phyloP scores from a whole-genome alignment of 2,797 vertebrate species.

The Takifugu ocellatus region DNA sequence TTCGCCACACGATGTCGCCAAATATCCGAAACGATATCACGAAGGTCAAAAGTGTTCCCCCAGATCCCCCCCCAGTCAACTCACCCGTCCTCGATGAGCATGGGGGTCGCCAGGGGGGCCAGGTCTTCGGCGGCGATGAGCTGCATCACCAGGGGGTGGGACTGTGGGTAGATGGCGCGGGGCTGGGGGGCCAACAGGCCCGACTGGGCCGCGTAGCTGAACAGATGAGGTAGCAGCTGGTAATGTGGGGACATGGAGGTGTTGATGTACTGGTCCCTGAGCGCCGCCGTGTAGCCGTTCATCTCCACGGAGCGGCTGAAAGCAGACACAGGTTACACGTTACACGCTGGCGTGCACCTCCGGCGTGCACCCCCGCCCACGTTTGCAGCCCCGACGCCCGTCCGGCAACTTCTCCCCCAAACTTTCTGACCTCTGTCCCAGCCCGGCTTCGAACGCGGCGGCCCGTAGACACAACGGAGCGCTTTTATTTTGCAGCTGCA shows the following conservation, averaged over 20 bases:
- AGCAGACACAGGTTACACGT: neutral
- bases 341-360: too few relatives aligned
- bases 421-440: too few relatives aligned
- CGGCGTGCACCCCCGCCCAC: too few relatives aligned
- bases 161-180: constrained; percentile 90
- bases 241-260: constrained; percentile 89
- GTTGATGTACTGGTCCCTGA: constrained; percentile 95
- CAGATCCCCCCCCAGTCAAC: constrained; percentile 30
- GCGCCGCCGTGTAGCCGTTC: constrained; percentile 89
- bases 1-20: too few relatives aligned
- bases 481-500: constrained; percentile 18
- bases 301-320: constrained; percentile 90
- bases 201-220: constrained; percentile 87
- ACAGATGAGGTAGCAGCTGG: constrained; percentile 95
- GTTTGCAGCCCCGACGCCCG: too few relatives aligned
- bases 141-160: constrained; percentile 90
- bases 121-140: constrained; percentile 92
- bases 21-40: too few relatives aligned
- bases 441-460: too few relatives aligned
- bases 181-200: constrained; percentile 86
- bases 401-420: too few relatives aligned
- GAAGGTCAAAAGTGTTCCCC: too few relatives aligned
- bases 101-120: constrained; percentile 88
- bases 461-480: too few relatives aligned
- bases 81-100: constrained; percentile 98